Evolutionary conservation across 2,888 invertebrate genomes (phyloP).

Genomic region (Ecliptopera silaceata): DNA sequence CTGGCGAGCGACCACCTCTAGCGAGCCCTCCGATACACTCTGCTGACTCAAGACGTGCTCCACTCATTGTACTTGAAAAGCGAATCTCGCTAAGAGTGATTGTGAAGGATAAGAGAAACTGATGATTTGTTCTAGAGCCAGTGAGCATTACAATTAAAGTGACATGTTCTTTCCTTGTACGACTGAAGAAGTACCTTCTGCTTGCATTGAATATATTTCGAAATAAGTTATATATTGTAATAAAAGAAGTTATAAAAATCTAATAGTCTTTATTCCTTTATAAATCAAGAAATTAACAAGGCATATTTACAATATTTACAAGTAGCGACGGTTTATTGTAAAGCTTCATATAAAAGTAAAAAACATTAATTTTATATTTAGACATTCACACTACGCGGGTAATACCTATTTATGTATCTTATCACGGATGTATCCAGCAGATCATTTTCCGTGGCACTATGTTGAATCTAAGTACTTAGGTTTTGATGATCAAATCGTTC

Average conservation of each 20-base stretch:
- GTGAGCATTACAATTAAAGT: too few relatives aligned
- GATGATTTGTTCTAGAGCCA: too few relatives aligned
- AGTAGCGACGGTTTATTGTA: background rate
- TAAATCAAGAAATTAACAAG: constrained; percentile 9
- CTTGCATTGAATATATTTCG: background rate
- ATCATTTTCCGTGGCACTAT: too few relatives aligned
- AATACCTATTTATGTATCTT: background rate
- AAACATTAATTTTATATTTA: background rate
- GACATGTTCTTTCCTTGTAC: background rate
- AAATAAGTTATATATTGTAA: background rate
- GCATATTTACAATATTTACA: constrained; percentile 9
- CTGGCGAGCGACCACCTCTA: too few relatives aligned
- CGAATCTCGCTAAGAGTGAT: too few relatives aligned
- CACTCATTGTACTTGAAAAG: too few relatives aligned
- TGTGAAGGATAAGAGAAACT: too few relatives aligned
- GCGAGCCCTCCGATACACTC: too few relatives aligned
- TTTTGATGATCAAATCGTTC: too few relatives aligned
- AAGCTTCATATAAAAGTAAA: constrained; percentile 9
- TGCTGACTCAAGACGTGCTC: too few relatives aligned
- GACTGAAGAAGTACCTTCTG: background rate
- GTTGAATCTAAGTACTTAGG: too few relatives aligned
- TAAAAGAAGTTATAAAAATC: constrained; percentile 1
- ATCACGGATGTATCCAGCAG: too few relatives aligned
- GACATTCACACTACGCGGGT: background rate
- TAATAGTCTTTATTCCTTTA: constrained; percentile 7